These are phyloP conservation scores for Lasioglossum figueresi DNA, from an alignment of 2,888 invertebrate genomes.

Conservation along the genomic window DNA sequence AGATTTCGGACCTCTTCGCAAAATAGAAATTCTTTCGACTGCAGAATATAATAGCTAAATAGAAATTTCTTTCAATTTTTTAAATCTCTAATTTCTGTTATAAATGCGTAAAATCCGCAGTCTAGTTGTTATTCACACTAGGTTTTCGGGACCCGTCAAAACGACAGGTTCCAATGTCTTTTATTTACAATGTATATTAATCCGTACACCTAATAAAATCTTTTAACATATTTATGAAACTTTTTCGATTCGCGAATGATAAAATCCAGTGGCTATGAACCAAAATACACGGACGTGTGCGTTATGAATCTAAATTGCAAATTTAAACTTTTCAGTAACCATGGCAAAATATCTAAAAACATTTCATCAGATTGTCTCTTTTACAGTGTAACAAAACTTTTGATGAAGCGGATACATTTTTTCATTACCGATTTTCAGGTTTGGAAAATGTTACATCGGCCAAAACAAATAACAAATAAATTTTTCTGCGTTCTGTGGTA, in stretches of 20 bases:
- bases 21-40: not conserved
- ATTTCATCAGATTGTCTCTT: not conserved
- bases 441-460: not conserved
- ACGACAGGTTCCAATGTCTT: too few species aligned
- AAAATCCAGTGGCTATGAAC: not conserved
- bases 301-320: slow-evolving; percentile 2
- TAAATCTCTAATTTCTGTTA: too few species aligned
- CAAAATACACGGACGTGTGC: not conserved
- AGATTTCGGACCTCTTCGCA: not conserved
- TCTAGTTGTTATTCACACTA: too few species aligned
- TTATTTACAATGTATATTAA: too few species aligned
- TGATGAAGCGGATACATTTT: not conserved
- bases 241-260: not conserved
- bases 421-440: not conserved
- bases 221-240: slow-evolving; percentile 2
- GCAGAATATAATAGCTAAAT: not conserved
- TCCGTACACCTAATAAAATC: not conserved
- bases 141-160: too few species aligned
- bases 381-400: not conserved
- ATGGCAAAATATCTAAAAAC: not conserved
- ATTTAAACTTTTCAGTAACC: not conserved
- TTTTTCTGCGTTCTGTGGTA: not conserved
- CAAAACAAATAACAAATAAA: not conserved
- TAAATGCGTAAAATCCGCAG: not conserved
- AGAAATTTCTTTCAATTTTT: not conserved